phyloP scores from a whole-genome alignment of 2,113 vertebrate genomes.

The Pogonocichla stellata region DNA sequence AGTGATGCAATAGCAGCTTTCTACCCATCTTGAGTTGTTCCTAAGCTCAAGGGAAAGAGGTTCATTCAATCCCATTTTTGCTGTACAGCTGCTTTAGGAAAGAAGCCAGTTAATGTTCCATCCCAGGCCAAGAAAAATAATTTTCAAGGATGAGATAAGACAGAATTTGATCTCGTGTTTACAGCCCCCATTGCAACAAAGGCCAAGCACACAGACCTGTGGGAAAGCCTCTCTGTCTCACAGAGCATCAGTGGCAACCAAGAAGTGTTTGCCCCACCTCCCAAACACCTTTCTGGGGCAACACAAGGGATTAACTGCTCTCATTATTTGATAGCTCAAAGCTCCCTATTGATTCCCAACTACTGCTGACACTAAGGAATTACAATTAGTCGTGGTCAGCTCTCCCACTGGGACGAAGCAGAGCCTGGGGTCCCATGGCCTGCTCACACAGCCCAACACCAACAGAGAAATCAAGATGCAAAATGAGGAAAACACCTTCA shows the following conservation, averaged over 20 bases:
- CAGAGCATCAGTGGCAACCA: neutral
- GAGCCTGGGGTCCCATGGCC: neutral
- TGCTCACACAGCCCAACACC: neutral
- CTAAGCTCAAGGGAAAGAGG: conserved; percentile 30
- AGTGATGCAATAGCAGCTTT: conserved; percentile 35
- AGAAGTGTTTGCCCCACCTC: neutral
- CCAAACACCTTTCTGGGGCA: neutral
- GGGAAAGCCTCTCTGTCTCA: neutral
- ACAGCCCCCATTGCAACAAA: conserved; percentile 14
- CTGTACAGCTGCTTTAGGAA: conserved; percentile 53
- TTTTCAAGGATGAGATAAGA: conserved; percentile 57
- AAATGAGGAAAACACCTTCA: neutral
- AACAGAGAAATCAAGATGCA: neutral
- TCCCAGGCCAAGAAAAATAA: conserved; percentile 54
- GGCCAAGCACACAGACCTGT: conserved; percentile 25
- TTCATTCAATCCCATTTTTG: conserved; percentile 10
- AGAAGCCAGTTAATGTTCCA: conserved; percentile 25
- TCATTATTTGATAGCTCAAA: conserved; percentile 11
- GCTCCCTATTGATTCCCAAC: neutral
- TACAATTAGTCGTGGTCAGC: neutral
- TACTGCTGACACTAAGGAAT: neutral
- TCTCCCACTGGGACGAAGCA: neutral
- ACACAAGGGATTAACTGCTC: neutral
- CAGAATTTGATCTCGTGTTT: conserved; percentile 23
- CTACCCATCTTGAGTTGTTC: conserved; percentile 11